These are phyloP conservation scores for Anorthoa munda DNA, from an alignment of 2,888 invertebrate species.

Conservation along the genomic window DNA sequence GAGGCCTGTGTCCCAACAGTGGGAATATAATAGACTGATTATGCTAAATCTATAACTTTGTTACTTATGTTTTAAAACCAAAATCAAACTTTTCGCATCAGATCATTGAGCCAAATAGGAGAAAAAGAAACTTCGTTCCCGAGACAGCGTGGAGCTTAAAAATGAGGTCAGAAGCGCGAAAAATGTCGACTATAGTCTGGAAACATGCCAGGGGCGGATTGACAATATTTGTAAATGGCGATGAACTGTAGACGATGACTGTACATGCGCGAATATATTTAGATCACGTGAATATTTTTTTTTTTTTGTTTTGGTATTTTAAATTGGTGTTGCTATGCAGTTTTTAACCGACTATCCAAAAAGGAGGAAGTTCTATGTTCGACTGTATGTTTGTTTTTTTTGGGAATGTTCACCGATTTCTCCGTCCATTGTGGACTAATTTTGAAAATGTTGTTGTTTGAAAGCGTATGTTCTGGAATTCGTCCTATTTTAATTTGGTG, in stretches of 20 bases:
- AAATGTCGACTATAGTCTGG: slow-evolving; percentile 81
- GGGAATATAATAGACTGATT: too few species aligned
- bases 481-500: too few species aligned
- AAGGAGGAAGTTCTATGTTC: too few species aligned
- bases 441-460: too few species aligned
- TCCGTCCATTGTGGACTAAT: too few species aligned
- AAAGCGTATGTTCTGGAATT: too few species aligned
- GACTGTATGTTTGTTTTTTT: too few species aligned
- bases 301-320: slow-evolving; percentile 35
- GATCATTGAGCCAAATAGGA: slow-evolving; percentile 69
- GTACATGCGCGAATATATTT: slow-evolving; percentile 65
- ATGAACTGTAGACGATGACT: slow-evolving; percentile 75
- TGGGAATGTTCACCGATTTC: too few species aligned
- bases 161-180: slow-evolving; percentile 83
- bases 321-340: slow-evolving; percentile 34
- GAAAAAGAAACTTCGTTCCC: slow-evolving; percentile 58
- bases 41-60: too few species aligned
- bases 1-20: too few species aligned
- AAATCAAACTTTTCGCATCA: slow-evolving; percentile 31
- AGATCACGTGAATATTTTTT: slow-evolving; percentile 64
- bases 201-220: slow-evolving; percentile 75
- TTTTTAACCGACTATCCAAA: neutral
- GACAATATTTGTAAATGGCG: slow-evolving; percentile 79
- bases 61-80: neutral
- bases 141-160: slow-evolving; percentile 83